Conservation (phyloP, 2,888 invertebrate genomes). For the Drosophila multiciliata region DNA sequence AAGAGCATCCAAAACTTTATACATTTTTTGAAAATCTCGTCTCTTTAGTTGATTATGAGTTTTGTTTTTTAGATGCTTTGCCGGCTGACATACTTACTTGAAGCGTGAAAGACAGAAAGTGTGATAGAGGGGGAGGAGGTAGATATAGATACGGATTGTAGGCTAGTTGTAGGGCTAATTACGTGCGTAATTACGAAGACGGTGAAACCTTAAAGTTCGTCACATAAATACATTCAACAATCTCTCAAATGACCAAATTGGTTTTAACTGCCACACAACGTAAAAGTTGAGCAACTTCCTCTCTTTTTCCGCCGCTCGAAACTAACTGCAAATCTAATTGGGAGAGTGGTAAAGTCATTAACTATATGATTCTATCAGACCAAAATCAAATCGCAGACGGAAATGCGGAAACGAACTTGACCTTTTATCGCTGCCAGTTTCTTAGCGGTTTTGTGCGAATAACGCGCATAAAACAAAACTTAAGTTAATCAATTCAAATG, state of each 20-base stretch:
- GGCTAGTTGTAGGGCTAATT: slow-evolving; percentile 62
- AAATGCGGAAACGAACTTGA: slow-evolving; percentile 77
- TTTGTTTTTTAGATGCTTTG: slow-evolving; percentile 24
- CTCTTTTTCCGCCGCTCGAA: not conserved
- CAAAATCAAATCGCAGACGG: slow-evolving; percentile 27
- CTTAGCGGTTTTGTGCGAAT: slow-evolving; percentile 41
- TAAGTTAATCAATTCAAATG: slow-evolving; percentile 68
- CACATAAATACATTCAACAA: slow-evolving; percentile 48
- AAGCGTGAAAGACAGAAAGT: slow-evolving; percentile 39
- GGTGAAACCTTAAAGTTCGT: slow-evolving; percentile 56
- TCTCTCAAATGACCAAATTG: slow-evolving; percentile 57
- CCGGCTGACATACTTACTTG: slow-evolving; percentile 55
- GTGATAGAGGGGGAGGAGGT: not conserved
- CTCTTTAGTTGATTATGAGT: not conserved
- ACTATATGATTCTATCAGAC: slow-evolving; percentile 32
- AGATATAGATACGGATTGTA: slow-evolving; percentile 47
- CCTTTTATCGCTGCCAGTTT: slow-evolving; percentile 58
- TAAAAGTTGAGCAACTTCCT: slow-evolving; percentile 69
- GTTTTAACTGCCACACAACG: slow-evolving; percentile 48
- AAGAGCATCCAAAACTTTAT: not conserved
- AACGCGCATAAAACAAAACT: slow-evolving; percentile 49
- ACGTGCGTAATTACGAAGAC: slow-evolving; percentile 59
- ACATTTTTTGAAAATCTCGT: too few species aligned
- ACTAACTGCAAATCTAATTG: not conserved
- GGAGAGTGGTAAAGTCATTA: slow-evolving; percentile 22